phyloP scores from a whole-genome alignment of 2,113 vertebrate genomes.

The Macquaria australasica region DNA sequence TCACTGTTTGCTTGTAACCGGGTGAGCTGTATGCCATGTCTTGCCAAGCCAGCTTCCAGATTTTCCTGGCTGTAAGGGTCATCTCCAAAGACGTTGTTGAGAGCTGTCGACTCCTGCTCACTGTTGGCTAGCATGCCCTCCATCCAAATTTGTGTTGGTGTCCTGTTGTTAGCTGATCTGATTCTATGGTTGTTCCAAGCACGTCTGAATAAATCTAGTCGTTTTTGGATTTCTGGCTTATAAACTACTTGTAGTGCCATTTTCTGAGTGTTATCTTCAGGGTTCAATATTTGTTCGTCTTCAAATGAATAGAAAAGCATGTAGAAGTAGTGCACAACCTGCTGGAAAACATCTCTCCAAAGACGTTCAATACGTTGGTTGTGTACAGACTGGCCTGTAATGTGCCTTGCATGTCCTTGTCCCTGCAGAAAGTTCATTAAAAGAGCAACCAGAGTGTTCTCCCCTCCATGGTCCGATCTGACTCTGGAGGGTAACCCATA shows the following conservation, averaged over 20 bases:
- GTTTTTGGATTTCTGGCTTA: conserved; percentile 9
- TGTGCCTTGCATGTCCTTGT: neutral
- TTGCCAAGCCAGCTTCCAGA: conserved; percentile 1
- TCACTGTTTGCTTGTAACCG: conserved; percentile 4
- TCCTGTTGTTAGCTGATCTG: neutral
- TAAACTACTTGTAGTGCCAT: neutral
- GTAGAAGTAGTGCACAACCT: conserved; percentile 2
- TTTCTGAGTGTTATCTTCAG: conserved; percentile 2
- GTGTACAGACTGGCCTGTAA: neutral
- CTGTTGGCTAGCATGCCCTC: conserved; percentile 8
- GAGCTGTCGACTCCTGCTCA: neutral
- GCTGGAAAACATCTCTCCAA: conserved; percentile 8
- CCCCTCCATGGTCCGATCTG: neutral
- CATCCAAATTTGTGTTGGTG: conserved; percentile 32
- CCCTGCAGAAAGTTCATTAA: neutral
- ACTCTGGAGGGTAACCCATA: neutral
- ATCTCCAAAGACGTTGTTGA: conserved; percentile 1
- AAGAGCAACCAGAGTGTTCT: neutral
- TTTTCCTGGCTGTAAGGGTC: conserved; percentile 15
- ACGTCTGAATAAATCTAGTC: neutral
- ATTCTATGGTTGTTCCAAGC: neutral
- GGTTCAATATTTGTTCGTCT: conserved; percentile 4
- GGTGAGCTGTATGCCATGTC: conserved; percentile 1
- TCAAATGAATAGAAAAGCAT: neutral
- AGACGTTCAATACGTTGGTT: conserved; percentile 6